A percentile compares a stretch with the other conserved stretches of the same genome.
Evolutionary conservation across 2,113 vertebrate genomes (phyloP).

Genomic region (Syngnathus scovelli): DNA sequence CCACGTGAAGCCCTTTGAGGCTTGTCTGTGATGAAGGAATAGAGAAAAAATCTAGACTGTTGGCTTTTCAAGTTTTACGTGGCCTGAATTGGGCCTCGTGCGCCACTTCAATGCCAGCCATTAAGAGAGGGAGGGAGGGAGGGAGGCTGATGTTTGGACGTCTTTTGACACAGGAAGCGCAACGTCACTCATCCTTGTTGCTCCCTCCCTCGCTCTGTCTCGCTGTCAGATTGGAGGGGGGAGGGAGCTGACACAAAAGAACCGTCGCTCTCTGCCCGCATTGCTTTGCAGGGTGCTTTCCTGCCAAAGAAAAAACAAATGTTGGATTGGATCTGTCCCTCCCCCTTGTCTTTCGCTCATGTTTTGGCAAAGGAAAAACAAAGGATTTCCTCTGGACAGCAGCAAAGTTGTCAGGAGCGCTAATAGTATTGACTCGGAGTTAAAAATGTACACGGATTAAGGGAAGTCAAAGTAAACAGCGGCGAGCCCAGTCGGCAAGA

Average conservation of each 20-base stretch:
- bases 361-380: constrained; percentile 48
- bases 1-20: too few relatives aligned
- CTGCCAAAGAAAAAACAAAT: constrained; percentile 11
- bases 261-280: constrained; percentile 39
- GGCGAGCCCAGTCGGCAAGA: background rate
- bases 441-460: too few relatives aligned
- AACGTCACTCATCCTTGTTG: constrained; percentile 49
- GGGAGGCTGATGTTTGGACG: constrained; percentile 39
- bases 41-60: too few relatives aligned
- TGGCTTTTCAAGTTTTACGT: constrained; percentile 7
- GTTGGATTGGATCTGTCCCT: constrained; percentile 33
- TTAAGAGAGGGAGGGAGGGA: constrained; percentile 53
- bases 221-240: constrained; percentile 9
- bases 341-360: constrained; percentile 40
- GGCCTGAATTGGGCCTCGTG: constrained; percentile 42
- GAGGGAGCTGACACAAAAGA: constrained; percentile 61
- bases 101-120: constrained; percentile 61
- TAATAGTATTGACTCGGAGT: too few relatives aligned
- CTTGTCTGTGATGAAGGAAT: too few relatives aligned
- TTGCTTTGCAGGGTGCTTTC: constrained; percentile 27
- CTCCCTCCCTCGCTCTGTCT: background rate
- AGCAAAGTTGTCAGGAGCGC: too few relatives aligned
- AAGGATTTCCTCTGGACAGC: constrained; percentile 55
- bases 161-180: constrained; percentile 68
- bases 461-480: too few relatives aligned